Evolutionary conservation across 2,888 invertebrate genomes (phyloP).

Genomic region (Lasioglossum lativentre): DNA sequence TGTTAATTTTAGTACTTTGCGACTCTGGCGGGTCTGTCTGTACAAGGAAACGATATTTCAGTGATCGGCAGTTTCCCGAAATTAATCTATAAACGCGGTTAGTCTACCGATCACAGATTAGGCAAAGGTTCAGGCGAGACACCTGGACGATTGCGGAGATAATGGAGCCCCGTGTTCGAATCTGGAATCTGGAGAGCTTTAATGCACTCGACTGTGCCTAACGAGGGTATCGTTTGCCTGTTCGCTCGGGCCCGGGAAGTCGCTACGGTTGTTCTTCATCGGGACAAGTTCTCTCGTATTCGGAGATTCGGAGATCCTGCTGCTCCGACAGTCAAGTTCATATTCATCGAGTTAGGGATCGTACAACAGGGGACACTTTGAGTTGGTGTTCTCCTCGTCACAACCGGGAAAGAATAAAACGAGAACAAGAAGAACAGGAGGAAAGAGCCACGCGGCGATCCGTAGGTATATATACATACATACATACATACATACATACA

Average conservation of each 20-base stretch:
- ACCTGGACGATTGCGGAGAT: background rate
- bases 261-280: background rate
- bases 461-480: background rate
- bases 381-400: background rate
- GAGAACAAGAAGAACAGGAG: background rate
- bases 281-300: background rate
- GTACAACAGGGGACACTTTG: background rate
- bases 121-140: background rate
- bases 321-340: conserved; percentile 1
- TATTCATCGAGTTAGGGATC: conserved; percentile 8
- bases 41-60: background rate
- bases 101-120: background rate
- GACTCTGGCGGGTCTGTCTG: too few relatives aligned
- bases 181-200: background rate
- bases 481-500: too few relatives aligned
- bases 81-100: background rate
- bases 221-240: conserved; percentile 15
- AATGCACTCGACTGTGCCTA: conserved; percentile 9
- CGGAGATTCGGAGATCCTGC: background rate
- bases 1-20: too few relatives aligned
- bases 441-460: background rate
- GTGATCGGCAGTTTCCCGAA: background rate
- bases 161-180: conserved; percentile 1
- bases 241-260: background rate
- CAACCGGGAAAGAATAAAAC: background rate